These are phyloP conservation scores for Mesocricetus auratus DNA, from an alignment of 2,113 vertebrate genomes.

Conservation along the genomic window DNA sequence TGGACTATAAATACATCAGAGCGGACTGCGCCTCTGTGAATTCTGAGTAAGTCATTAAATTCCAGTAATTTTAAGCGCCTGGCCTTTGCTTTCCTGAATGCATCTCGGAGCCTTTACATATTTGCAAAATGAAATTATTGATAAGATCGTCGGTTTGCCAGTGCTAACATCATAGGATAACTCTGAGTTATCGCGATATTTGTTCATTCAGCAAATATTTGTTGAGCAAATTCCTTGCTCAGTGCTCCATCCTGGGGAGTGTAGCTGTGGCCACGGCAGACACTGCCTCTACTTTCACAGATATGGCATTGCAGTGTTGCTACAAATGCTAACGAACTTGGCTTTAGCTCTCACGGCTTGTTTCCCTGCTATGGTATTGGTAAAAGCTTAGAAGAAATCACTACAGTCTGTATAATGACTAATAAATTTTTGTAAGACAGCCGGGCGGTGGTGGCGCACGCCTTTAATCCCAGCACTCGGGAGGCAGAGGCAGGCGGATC, in stretches of 20 bases:
- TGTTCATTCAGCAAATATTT: conserved; percentile 26
- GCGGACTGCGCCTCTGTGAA: conserved; percentile 4
- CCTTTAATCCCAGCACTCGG: too few relatives aligned
- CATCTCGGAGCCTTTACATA: background rate
- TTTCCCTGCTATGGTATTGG: background rate
- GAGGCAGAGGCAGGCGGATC: too few relatives aligned
- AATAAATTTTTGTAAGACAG: too few relatives aligned
- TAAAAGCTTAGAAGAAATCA: background rate
- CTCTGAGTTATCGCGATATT: background rate
- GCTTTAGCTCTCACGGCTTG: background rate
- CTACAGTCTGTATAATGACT: background rate
- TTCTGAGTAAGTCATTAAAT: conserved; percentile 32
- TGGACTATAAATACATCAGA: conserved; percentile 34
- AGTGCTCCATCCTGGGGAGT: background rate
- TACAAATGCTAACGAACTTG: background rate
- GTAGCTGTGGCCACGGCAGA: background rate
- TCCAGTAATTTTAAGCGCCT: background rate
- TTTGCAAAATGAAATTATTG: conserved; percentile 42
- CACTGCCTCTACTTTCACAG: background rate
- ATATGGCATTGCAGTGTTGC: background rate
- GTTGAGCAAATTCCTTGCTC: background rate
- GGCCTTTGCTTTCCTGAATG: background rate
- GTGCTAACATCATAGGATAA: background rate
- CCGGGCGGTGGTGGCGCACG: too few relatives aligned
- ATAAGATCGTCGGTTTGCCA: background rate